Evolutionary conservation across 2,888 invertebrate genomes (phyloP), one percentile per base, ranked within the genome.

Genomic region (Lymantria dispar): DNA sequence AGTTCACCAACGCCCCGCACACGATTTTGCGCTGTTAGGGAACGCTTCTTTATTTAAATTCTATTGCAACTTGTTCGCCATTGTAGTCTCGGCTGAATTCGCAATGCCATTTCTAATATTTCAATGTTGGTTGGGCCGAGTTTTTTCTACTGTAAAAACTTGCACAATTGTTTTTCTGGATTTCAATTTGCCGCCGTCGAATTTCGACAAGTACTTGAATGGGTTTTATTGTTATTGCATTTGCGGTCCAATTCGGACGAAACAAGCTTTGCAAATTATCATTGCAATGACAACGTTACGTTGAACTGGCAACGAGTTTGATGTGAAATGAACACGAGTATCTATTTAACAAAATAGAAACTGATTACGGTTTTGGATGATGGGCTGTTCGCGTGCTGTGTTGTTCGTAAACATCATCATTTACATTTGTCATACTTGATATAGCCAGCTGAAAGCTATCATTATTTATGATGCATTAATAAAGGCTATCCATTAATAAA

Each of bases 1-100:
- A 90, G 88, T 90, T 91, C 89, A 88, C 88, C 82, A 84, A 77
- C 84, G 81, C 83, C 79, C 82, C 77, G 82, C 79, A 79, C 81
- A 82, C 77, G 77, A 80, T 83, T 83, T 84, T 82, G 78, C 80
- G 76, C 83, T 82, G 85, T 85, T 83, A 79, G 76, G 70, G 76
- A 87, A 82, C 80, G 86, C 75, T 87, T 88, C 87, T 89, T 90
- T 90, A 88, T 90, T 90, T 85, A 89, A 88, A 89, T 87, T 86
- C 82, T 83, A 91, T 93, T 85, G 92, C 92, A 92, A 92, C 91
- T 87, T 81, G 85, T 78, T 80, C 80, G 68, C 87, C 83, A 88
- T 88, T 92, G 89, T 91, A 87, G 70, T 77, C 80, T 77, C 74
- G 64, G 69, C 74, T 79, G 84, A 85, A 84, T 85, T 85, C 78